Evolutionary conservation across 2,888 invertebrate genomes (phyloP).

Genomic region (Rhingia campestris): DNA sequence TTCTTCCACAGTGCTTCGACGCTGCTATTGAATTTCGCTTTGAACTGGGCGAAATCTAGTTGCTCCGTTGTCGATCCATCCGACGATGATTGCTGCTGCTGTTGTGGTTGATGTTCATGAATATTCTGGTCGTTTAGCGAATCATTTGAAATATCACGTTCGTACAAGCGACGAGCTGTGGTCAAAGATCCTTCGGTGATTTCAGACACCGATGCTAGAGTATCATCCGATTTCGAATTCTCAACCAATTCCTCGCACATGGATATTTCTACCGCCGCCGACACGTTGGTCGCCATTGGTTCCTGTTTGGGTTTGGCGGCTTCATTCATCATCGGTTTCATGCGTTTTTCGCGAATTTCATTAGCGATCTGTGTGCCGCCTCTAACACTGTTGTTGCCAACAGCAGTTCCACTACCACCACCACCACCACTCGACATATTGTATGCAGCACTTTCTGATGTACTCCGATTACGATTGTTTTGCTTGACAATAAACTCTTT

Average conservation of each 20-base stretch:
- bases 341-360: constrained; percentile 61
- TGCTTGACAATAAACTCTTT: constrained; percentile 79
- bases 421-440: constrained; percentile 67
- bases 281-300: constrained; percentile 12
- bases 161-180: constrained; percentile 75
- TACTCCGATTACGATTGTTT: constrained; percentile 78
- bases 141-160: constrained; percentile 75
- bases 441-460: constrained; percentile 77
- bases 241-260: constrained; percentile 75
- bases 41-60: constrained; percentile 78
- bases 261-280: constrained; percentile 74
- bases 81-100: constrained; percentile 1
- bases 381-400: background rate
- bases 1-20: constrained; percentile 87
- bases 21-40: constrained; percentile 87
- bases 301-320: constrained; percentile 8
- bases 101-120: constrained; percentile 24
- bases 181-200: constrained; percentile 66
- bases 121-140: constrained; percentile 52
- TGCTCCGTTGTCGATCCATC: constrained; percentile 66
- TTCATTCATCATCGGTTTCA: constrained; percentile 44
- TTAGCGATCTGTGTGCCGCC: constrained; percentile 34
- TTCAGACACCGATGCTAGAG: constrained; percentile 75
- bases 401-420: constrained; percentile 29
- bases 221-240: constrained; percentile 74